A percentile compares a stretch with the other conserved stretches of the same genome.
Conservation (phyloP, 2,888 invertebrate genomes). For the Cactoblastis cactorum region DNA sequence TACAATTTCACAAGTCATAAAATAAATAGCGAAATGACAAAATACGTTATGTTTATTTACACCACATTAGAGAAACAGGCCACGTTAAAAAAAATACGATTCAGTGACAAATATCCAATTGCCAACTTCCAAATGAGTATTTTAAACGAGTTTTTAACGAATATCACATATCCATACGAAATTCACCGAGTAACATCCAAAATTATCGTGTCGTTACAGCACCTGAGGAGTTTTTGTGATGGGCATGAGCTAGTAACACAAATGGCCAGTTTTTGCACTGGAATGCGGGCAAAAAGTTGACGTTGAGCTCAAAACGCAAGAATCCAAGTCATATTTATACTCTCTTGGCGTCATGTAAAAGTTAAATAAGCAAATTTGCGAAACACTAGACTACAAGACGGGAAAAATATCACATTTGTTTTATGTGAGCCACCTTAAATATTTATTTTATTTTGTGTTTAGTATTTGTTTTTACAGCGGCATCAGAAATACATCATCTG, state of each 20-base stretch:
- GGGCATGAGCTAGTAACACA: conserved; percentile 55
- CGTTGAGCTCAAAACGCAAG: conserved; percentile 40
- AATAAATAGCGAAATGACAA: neutral
- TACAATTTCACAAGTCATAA: conserved; percentile 1
- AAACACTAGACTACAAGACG: too few species aligned
- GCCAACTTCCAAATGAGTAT: neutral
- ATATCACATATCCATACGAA: conserved; percentile 50
- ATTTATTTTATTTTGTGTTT: too few species aligned
- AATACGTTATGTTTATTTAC: neutral
- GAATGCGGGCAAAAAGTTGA: conserved; percentile 71
- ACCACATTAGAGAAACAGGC: neutral
- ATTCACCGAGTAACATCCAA: conserved; percentile 60
- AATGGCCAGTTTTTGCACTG: conserved; percentile 65
- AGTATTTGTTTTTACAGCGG: too few species aligned
- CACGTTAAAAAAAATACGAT: neutral
- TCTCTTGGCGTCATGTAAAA: neutral
- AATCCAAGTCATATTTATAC: neutral
- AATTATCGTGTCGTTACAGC: conserved; percentile 70
- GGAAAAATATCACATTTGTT: too few species aligned
- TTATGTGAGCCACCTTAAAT: too few species aligned
- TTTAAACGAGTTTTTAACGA: conserved; percentile 24
- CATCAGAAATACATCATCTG: too few species aligned
- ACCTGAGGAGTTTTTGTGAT: conserved; percentile 58
- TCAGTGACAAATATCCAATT: conserved; percentile 1
- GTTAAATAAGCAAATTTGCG: neutral